Conservation (phyloP, 2,113 vertebrate genomes). For the Suncus etruscus region DNA sequence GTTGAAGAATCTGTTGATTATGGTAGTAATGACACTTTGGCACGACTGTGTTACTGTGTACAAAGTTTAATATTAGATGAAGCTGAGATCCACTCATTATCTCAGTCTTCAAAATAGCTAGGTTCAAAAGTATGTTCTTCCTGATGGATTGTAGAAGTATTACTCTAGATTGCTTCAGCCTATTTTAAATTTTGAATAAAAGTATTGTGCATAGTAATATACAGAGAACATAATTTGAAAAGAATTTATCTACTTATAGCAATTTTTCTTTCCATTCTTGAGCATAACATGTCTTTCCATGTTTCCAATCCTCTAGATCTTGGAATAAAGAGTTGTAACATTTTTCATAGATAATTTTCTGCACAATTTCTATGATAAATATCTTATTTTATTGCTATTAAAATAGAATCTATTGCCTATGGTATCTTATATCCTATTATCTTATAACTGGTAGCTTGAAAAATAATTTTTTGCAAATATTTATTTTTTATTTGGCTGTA, state of each 20-base stretch:
- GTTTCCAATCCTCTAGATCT: neutral
- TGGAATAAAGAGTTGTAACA: slow-evolving; percentile 4
- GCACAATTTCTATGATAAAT: slow-evolving; percentile 38
- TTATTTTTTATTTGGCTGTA: slow-evolving; percentile 53
- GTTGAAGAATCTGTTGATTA: neutral
- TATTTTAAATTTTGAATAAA: too few relatives aligned
- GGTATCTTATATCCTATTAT: slow-evolving; percentile 48
- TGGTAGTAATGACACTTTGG: neutral
- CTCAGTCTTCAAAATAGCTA: neutral
- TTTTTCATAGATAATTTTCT: slow-evolving; percentile 42
- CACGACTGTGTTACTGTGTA: neutral
- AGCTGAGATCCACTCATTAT: neutral
- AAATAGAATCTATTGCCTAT: slow-evolving; percentile 66
- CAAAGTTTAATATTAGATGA: neutral
- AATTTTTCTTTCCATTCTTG: neutral
- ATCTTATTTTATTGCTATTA: slow-evolving; percentile 58
- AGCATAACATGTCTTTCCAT: neutral
- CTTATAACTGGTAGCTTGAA: neutral
- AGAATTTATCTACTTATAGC: neutral
- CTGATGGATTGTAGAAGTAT: neutral
- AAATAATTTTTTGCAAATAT: slow-evolving; percentile 69
- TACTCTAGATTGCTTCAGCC: too few relatives aligned
- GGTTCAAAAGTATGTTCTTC: neutral
- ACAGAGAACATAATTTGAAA: neutral
- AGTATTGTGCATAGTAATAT: too few relatives aligned